Base-by-base conservation (phyloP, 2,113 vertebrate species). In the Galeopterus variegatus region DNA sequence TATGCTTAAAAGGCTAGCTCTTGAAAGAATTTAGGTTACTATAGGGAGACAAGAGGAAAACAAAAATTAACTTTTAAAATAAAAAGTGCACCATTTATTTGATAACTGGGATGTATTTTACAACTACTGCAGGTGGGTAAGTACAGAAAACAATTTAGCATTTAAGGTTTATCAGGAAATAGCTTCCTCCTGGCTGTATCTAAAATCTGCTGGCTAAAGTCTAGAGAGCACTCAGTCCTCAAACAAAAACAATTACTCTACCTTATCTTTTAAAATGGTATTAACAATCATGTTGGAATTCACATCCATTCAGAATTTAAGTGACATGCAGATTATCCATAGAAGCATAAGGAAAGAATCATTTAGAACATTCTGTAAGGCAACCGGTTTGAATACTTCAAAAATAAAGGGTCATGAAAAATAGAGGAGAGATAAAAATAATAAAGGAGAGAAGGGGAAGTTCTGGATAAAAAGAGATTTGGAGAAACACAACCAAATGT, bases 121-220 rank as follows among this genome's bases (percentile, higher is more conserved):
- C 31, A 81, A 41, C 58, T 50, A 62, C 11, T 64, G 52, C 58
- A 69, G 9, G 12, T 87, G 54, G n/a, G 10, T 88, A 33, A 67
- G 70, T 36, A 48, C 10, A 79, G 56, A 64, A 83, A 91, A 87
- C 21, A 54, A 60, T 36, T 79, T 90, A 81, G 77, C 75, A 91
- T 88, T 91, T 73, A 88, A 96, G 65, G 23, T 1, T 88, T 26
- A 67, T 91, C 64, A 65, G 64, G 58, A 97, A 96, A 93, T 28
- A 21, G 64, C 48, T 87, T 77, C 75, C 52, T 77, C 36, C 45
- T 33, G 23, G 7, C 24, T 77, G 41, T 1, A 81, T 69, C 86
- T 18, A 73, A 84, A 67, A n/a, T 17, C 54, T 81, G 85, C 52
- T 54, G 58, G 88, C 52, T 69, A 28, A 64, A 60, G n/a, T 90